Conservation (phyloP, 2,113 vertebrate genomes). For the Anhinga rufa region DNA sequence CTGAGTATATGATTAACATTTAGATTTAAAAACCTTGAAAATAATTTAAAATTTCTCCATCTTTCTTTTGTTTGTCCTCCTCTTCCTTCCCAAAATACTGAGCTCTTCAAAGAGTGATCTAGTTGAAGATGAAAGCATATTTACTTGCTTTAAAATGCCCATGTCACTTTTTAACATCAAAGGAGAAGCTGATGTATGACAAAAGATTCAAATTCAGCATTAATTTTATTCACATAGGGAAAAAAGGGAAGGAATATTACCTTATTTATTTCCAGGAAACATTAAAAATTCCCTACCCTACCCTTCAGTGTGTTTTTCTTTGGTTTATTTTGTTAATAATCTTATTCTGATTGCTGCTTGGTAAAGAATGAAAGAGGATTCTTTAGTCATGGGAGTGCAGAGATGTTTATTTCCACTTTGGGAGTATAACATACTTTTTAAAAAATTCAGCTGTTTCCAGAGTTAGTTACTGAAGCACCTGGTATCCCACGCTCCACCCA, state of each 20-base stretch:
- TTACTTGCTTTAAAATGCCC: background rate
- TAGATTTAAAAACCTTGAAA: background rate
- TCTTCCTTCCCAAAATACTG: background rate
- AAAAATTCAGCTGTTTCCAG: constrained; percentile 29
- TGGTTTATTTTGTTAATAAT: constrained; percentile 22
- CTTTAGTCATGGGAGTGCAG: constrained; percentile 43
- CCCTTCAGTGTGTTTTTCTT: background rate
- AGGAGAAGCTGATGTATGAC: background rate
- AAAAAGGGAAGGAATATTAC: constrained; percentile 2
- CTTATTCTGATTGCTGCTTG: constrained; percentile 46
- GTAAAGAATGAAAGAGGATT: constrained; percentile 46
- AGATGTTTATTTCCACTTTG: constrained; percentile 52
- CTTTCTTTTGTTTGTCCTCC: background rate
- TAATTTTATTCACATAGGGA: constrained; percentile 10
- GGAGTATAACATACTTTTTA: constrained; percentile 2
- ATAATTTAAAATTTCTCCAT: background rate
- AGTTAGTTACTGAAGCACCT: constrained; percentile 41
- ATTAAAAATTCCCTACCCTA: constrained; percentile 19
- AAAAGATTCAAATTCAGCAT: background rate
- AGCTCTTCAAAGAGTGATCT: background rate
- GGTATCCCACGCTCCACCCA: constrained; percentile 48
- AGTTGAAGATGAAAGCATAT: background rate
- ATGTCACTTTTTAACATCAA: background rate
- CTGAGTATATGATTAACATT: background rate
- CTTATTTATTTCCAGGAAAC: constrained; percentile 33